Evolutionary conservation across 2,888 invertebrate genomes (phyloP).

Genomic region (Aphodius granarius): DNA sequence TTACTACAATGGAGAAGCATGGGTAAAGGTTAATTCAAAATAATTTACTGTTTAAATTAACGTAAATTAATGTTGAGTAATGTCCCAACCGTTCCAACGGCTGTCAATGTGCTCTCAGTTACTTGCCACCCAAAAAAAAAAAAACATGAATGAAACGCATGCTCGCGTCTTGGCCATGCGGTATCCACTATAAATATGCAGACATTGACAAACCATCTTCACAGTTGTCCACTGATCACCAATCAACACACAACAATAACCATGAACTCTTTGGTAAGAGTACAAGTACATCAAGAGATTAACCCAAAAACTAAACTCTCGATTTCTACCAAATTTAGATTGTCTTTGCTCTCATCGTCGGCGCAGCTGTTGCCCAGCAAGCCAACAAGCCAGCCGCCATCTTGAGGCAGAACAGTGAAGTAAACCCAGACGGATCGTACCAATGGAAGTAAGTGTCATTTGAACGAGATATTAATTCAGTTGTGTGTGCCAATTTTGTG

Average conservation of each 20-base stretch:
- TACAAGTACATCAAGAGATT: neutral
- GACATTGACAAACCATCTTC: neutral
- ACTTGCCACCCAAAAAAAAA: too few relatives aligned
- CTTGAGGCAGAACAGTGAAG: constrained; percentile 17
- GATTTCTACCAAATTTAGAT: constrained; percentile 13
- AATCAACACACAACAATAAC: constrained; percentile 7
- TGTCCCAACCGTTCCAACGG: constrained; percentile 1
- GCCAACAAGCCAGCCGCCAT: constrained; percentile 15
- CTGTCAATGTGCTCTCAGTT: neutral
- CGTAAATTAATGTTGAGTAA: neutral
- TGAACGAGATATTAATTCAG: too few relatives aligned
- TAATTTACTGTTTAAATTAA: too few relatives aligned
- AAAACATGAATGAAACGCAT: constrained; percentile 15
- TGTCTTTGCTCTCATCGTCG: constrained; percentile 7
- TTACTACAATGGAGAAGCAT: too few relatives aligned
- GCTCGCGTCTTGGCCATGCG: constrained; percentile 14
- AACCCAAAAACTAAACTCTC: neutral
- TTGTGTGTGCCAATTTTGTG: too few relatives aligned
- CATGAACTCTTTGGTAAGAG: constrained; percentile 26
- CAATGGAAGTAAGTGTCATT: constrained; percentile 22
- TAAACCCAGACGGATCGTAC: constrained; percentile 21
- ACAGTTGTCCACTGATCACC: constrained; percentile 10
- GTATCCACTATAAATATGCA: constrained; percentile 15
- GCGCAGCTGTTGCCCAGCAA: constrained; percentile 9
- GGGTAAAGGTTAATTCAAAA: too few relatives aligned